Base-by-base conservation (phyloP, 2,797 vertebrate genomes). In the Eulemur coronatus region DNA sequence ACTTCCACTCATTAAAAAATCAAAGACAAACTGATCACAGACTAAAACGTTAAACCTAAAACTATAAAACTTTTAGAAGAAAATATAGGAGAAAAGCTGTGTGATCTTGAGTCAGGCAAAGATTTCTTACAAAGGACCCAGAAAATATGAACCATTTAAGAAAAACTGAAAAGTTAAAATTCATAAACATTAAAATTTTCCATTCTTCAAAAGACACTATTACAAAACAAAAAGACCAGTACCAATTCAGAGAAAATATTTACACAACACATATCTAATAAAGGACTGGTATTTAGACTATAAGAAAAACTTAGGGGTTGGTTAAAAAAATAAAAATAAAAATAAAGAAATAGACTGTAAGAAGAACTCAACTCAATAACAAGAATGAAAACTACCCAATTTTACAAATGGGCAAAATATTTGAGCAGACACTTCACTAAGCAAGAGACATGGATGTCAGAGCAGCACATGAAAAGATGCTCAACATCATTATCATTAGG, bases 161-260 rank as follows among this genome's bases (percentile, higher is more conserved):
- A 86, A 94, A 35, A 80, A 61, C 0, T 65, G 38, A 3, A 75
- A 75, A 46, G 26, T 20, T 67, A 50, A 70, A 75, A 87, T 61
- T 82, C 33, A 94, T n/a, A 73, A 75, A 75, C 82, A 75, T 57
- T 89, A 65, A 35, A 55, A 75, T 65, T 65, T 73, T 89, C 48
- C 57, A 89, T 38, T 55, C 78, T 75, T 75, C 18, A 94, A 94
- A 82, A 84, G 26, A 73, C 24, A 81, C 20, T 63, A 41, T 48
- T 55, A 94, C 5, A 88, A 94, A 89, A 88, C 46, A 24, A 91
- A 80, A 93, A 87, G 33, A 65, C 33, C n/a, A 81, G 6, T n/a
- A 80, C 22, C n/a, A 50, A 59, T 5, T 73, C 52, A 73, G 67
- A 72, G 24, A 81, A 70, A 46, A 92, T 43, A 85, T 35, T 8